Conservation (phyloP, 2,113 vertebrate genomes). For the Boulengeromyrus knoepffleri region DNA sequence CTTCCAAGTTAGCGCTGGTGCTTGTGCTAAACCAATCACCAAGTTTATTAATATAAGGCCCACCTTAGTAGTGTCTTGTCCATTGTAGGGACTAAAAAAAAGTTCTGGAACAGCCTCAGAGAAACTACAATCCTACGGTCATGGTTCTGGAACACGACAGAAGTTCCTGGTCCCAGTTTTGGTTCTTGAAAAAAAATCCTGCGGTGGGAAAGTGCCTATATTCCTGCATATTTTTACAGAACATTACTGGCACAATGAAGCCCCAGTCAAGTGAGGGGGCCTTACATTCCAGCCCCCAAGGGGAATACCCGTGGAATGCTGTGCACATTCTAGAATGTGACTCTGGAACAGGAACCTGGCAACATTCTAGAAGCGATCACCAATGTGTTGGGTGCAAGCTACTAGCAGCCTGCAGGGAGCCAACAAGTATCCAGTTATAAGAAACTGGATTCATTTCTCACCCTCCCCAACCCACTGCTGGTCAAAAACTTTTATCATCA, state of each 20-base stretch:
- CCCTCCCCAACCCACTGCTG: not conserved
- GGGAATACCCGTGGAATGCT: not conserved
- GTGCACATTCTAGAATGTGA: not conserved
- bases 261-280: not conserved
- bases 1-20: not conserved
- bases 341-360: not conserved
- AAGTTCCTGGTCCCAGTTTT: not conserved
- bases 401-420: not conserved
- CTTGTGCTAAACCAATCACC: not conserved
- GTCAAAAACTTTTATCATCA: not conserved
- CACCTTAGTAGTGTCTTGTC: not conserved
- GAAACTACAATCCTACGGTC: not conserved
- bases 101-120: not conserved
- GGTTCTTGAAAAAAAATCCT: not conserved
- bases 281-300: not conserved
- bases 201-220: not conserved
- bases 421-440: not conserved
- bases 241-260: not conserved
- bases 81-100: not conserved
- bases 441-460: not conserved
- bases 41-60: not conserved
- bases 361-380: not conserved
- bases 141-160: not conserved
- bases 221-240: not conserved
- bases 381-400: not conserved